phyloP scores from a whole-genome alignment of 2,113 vertebrate genomes.

The Nyctereutes procyonoides region DNA sequence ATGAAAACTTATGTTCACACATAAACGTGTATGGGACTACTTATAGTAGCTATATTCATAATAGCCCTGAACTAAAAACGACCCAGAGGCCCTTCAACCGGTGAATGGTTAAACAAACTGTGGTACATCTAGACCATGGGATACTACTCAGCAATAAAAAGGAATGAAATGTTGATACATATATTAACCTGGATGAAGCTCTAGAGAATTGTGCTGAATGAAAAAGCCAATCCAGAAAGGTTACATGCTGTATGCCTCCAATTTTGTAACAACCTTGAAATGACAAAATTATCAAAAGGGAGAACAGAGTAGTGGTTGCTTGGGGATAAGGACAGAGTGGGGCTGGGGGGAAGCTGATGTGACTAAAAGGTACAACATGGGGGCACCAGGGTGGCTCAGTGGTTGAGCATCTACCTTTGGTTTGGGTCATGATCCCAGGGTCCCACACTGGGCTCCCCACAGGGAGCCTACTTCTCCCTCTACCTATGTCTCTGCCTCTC shows the following conservation, averaged over 20 bases:
- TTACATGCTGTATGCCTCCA: not conserved
- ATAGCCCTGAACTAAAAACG: not conserved
- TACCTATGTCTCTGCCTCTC: too few relatives aligned
- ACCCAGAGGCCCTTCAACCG: not conserved
- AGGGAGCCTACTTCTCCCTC: too few relatives aligned
- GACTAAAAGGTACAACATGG: not conserved
- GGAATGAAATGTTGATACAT: not conserved
- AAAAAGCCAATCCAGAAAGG: not conserved
- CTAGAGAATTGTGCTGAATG: not conserved
- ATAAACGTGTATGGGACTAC: not conserved
- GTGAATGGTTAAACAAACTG: not conserved
- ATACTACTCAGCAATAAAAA: not conserved
- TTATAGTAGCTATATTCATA: not conserved
- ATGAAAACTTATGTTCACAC: not conserved
- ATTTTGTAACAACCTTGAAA: not conserved
- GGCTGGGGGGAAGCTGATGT: too few relatives aligned
- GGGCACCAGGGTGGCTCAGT: too few relatives aligned
- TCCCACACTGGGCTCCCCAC: too few relatives aligned
- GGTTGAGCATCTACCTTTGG: too few relatives aligned
- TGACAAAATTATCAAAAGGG: not conserved
- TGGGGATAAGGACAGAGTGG: not conserved
- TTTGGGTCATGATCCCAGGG: too few relatives aligned
- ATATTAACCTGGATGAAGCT: not conserved
- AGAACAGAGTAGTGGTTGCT: not conserved
- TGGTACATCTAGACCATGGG: not conserved